Percentiles rank a stretch among this genome's conserved stretches.
Conservation (phyloP, 2,888 invertebrate genomes). For the Protonemura montana region DNA sequence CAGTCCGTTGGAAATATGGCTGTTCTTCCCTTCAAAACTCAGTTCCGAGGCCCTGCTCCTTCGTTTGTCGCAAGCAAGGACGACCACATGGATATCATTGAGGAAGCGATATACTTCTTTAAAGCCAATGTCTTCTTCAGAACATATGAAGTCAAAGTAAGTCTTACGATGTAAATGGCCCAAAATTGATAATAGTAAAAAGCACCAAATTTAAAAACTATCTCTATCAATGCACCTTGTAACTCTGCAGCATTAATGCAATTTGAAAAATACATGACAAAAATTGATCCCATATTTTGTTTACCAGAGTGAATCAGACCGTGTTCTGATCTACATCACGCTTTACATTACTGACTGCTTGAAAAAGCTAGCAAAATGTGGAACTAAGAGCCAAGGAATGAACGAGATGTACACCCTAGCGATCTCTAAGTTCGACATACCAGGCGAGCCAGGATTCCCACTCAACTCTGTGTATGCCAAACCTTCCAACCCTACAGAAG, state of each 20-base stretch:
- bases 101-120: conserved; percentile 96
- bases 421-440: conserved; percentile 93
- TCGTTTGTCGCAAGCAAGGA: conserved; percentile 63
- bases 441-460: conserved; percentile 94
- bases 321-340: conserved; percentile 96
- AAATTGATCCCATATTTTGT: conserved; percentile 10
- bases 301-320: conserved; percentile 91
- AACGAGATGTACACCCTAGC: conserved; percentile 98
- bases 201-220: no score
- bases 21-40: conserved; percentile 87
- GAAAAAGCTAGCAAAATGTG: conserved; percentile 91
- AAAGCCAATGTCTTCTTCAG: conserved; percentile 99
- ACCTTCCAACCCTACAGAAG: conserved; percentile 79
- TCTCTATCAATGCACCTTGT: no score
- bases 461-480: conserved; percentile 94
- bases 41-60: conserved; percentile 92
- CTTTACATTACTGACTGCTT: conserved; percentile 97
- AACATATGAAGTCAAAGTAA: conserved; percentile 97
- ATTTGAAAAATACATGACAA: neutral
- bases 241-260: no score
- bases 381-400: conserved; percentile 85
- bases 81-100: conserved; percentile 86
- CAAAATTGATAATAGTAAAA: no score
- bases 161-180: no score
- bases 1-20: conserved; percentile 91